A percentile compares a stretch with the other conserved stretches of the same genome.
Conservation (phyloP, 2,888 invertebrate genomes). For the Erebia aethiops region DNA sequence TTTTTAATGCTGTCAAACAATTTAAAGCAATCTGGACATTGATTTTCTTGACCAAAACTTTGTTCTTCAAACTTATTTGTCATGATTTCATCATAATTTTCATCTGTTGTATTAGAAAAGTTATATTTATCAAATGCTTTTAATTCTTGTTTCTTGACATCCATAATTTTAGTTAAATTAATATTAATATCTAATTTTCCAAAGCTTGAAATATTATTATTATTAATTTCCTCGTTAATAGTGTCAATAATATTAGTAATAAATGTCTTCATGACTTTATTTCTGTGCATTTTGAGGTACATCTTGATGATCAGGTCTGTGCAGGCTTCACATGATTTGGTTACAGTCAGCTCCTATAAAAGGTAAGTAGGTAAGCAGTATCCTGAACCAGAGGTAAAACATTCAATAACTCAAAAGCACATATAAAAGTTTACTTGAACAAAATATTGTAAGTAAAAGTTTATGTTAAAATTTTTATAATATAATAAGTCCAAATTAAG, state of each 20-base stretch:
- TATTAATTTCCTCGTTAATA: constrained; percentile 44
- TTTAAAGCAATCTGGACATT: constrained; percentile 56
- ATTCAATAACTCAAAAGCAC: no score
- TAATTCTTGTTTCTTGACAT: constrained; percentile 11
- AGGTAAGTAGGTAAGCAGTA: neutral
- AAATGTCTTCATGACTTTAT: constrained; percentile 43
- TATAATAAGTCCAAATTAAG: no score
- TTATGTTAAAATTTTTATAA: no score
- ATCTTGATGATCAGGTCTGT: constrained; percentile 50
- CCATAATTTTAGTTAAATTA: constrained; percentile 19
- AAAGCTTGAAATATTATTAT: constrained; percentile 19
- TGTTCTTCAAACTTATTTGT: constrained; percentile 28
- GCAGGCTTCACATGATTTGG: constrained; percentile 53
- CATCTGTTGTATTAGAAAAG: neutral
- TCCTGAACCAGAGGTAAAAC: no score
- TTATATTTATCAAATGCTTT: neutral
- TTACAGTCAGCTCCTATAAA: constrained; percentile 54
- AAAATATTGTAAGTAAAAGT: no score
- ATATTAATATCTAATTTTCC: constrained; percentile 32
- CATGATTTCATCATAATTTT: constrained; percentile 9
- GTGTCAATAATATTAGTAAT: constrained; percentile 39
- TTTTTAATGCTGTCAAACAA: constrained; percentile 50
- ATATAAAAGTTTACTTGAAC: no score
- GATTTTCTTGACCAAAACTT: constrained; percentile 48
- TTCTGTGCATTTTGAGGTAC: constrained; percentile 48